Evolutionary conservation across 1,140 invertebrate species (phyloP).

Genomic region (Musca domestica): DNA sequence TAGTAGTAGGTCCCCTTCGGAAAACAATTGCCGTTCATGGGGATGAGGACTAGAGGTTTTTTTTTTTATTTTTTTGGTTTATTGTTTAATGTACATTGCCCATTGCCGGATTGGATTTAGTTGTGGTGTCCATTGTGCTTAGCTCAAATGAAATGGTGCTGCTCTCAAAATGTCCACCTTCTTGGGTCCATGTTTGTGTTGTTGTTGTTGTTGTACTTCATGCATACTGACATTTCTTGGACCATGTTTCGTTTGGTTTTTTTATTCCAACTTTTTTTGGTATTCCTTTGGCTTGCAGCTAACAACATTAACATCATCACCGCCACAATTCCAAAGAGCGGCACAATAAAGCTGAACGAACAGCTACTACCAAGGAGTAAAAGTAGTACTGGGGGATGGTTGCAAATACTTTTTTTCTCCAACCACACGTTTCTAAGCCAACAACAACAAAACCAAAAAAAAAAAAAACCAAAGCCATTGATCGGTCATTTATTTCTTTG

Average conservation of each 20-base stretch:
- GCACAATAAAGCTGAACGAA: neutral
- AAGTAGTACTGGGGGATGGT: neutral
- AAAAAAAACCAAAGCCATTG: constrained; percentile 5
- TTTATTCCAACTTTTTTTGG: neutral
- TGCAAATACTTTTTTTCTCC: no score
- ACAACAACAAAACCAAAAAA: neutral
- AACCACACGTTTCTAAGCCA: neutral
- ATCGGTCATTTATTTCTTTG: constrained; percentile 1
- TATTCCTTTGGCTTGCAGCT: constrained; percentile 1
- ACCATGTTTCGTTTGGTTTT: neutral
- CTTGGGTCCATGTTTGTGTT: neutral
- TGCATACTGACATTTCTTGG: neutral
- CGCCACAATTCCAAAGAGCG: neutral
- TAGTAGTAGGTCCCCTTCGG: no score
- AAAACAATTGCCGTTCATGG: neutral
- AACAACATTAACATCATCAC: constrained; percentile 1
- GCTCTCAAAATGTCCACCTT: constrained; percentile 18
- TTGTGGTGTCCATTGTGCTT: neutral
- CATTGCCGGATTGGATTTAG: neutral
- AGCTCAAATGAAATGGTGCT: neutral
- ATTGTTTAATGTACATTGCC: constrained; percentile 2
- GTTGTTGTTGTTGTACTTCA: no score
- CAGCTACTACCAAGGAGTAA: no score
- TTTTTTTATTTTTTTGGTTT: neutral
- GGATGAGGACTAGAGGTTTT: neutral